Evolutionary conservation across 2,113 vertebrate species (phyloP).

Genomic region (Archilochus colubris): DNA sequence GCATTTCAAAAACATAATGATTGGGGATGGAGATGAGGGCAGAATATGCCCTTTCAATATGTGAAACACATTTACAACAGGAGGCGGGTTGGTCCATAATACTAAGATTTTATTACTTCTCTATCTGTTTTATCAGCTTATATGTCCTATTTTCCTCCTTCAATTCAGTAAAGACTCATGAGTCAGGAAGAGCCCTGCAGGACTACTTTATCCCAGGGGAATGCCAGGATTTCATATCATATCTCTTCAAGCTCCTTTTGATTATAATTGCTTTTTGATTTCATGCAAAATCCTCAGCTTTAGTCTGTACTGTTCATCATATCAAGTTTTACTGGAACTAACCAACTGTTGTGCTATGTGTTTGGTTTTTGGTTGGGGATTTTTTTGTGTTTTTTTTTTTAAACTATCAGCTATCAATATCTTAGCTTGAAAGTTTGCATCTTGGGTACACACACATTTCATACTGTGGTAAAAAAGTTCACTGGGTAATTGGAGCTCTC

Average conservation of each 20-base stretch:
- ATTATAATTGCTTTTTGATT: conserved; percentile 45
- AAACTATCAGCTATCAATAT: not conserved
- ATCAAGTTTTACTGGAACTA: not conserved
- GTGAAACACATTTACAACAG: not conserved
- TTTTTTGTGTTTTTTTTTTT: not conserved
- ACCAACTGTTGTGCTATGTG: not conserved
- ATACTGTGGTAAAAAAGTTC: not conserved
- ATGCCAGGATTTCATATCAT: conserved; percentile 35
- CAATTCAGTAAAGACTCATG: not conserved
- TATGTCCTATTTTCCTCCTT: conserved; percentile 49
- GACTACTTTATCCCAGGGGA: conserved; percentile 41
- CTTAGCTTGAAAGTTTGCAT: not conserved
- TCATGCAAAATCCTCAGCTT: conserved; percentile 13
- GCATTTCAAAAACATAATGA: conserved; percentile 12
- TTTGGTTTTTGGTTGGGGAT: not conserved
- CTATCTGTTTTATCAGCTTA: conserved; percentile 39
- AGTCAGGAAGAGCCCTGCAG: conserved; percentile 39
- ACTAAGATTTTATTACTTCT: conserved; percentile 7
- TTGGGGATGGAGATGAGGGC: not conserved
- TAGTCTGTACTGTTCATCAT: not conserved
- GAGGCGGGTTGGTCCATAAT: not conserved
- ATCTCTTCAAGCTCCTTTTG: conserved; percentile 46
- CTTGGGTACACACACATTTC: not conserved
- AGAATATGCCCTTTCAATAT: conserved; percentile 8
- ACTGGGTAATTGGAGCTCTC: not conserved